A percentile compares a stretch with the other conserved stretches of the same genome.
phyloP scores from a whole-genome alignment of 2,113 vertebrate genomes.

The Toxotes chatareus region DNA sequence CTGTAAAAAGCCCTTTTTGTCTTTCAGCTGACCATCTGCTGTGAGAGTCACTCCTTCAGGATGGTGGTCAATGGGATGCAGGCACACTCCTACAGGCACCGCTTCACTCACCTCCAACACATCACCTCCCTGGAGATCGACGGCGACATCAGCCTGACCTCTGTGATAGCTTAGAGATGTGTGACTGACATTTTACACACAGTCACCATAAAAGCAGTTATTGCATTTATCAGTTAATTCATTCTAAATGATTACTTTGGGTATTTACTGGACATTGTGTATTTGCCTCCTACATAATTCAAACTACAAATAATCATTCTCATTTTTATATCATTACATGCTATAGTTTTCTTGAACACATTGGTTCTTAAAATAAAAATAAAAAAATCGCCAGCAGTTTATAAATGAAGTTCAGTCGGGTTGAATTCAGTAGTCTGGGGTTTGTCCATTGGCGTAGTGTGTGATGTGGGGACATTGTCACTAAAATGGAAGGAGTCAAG shows the following conservation, averaged over 20 bases:
- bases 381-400: too few species aligned
- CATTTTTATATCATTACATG: not conserved
- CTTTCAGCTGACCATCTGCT: conserved; percentile 81
- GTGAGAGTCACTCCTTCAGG: conserved; percentile 73
- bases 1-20: not conserved
- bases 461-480: not conserved
- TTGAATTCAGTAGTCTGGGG: not conserved
- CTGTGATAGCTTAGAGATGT: conserved; percentile 70
- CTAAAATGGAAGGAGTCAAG: not conserved
- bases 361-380: too few species aligned
- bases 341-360: too few species aligned
- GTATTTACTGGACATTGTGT: not conserved
- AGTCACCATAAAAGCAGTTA: not conserved
- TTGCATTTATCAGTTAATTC: not conserved
- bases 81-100: conserved; percentile 72
- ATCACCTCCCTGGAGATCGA: conserved; percentile 76
- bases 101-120: conserved; percentile 46
- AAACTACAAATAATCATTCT: not conserved
- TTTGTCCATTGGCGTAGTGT: not conserved
- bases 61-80: conserved; percentile 79
- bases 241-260: not conserved
- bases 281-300: not conserved
- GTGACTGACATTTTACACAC: not conserved
- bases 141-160: conserved; percentile 77
- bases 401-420: too few species aligned